Evolutionary conservation across 2,888 invertebrate genomes (phyloP), one percentile per base, ranked within the genome.

Genomic region (Agelastica alni): DNA sequence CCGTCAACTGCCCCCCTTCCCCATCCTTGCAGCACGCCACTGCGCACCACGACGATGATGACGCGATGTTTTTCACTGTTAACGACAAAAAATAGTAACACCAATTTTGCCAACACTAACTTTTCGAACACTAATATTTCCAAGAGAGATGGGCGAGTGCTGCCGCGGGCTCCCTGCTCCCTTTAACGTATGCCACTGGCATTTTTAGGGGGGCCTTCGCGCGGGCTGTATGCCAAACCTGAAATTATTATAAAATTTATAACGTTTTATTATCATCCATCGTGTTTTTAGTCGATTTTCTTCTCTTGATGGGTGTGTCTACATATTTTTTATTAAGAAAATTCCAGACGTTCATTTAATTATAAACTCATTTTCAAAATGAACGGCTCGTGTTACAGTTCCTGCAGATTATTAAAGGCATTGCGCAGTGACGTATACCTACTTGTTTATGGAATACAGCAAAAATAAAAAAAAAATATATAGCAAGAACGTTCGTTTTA

Each of bases 11-110:
- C 68, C 70, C 69, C 66, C 71, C 70, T 67, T 71, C 73, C 64
- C 70, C 75, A 73, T 73, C 75, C 68, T 71, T 72, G 69, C 75
- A 75, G 71, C 76, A 76, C 76, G 76, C 75, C 76, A 76, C 77
- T 70, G 73, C 74, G 71, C 61, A 43, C 43, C 31, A 32, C 41
- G 55, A 45, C 34, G 14, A 14, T 18, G 47, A 42, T 26, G 47
- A 51, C 22, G 26, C 51, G 51, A 46, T 51, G 10, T 49, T 36
- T 49, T 47, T 42, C 46, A 14, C 45, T 53, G 41, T 31, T 22
- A n/a, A n/a, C n/a, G n/a, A n/a, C n/a, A n/a, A n/a, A n/a, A n/a
- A n/a, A n/a, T n/a, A n/a, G n/a, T n/a, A n/a, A n/a, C n/a, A n/a
- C n/a, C n/a, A n/a, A n/a, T n/a, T n/a, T n/a, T n/a, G n/a, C n/a